Conservation (phyloP, 2,888 invertebrate species). For the Ischnura elegans region DNA sequence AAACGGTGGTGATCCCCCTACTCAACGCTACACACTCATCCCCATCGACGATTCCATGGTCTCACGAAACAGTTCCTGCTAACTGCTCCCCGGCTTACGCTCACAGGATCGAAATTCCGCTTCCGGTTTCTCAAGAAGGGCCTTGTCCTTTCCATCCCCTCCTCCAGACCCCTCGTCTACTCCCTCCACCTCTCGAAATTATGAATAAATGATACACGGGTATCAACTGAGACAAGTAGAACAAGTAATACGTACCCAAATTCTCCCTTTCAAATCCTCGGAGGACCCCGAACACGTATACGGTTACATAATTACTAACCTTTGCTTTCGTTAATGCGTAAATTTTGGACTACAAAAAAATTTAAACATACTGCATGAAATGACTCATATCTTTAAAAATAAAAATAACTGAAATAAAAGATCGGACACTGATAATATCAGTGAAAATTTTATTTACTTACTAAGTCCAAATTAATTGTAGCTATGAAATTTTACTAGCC, state of each 20-base stretch:
- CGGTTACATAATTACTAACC: too few species aligned
- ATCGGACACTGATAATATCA: too few species aligned
- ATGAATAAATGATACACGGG: background rate
- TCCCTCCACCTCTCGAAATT: background rate
- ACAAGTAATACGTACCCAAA: background rate
- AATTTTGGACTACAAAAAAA: too few species aligned
- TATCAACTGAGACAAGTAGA: background rate
- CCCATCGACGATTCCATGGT: background rate
- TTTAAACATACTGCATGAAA: too few species aligned
- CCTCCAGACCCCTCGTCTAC: background rate
- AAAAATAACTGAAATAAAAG: too few species aligned
- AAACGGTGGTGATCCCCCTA: background rate
- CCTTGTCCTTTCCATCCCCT: background rate
- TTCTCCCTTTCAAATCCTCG: background rate
- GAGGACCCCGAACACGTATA: too few species aligned
- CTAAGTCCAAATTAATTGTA: too few species aligned
- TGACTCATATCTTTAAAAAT: too few species aligned
- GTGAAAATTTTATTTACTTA: too few species aligned
- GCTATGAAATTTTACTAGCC: too few species aligned
- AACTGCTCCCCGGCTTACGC: background rate
- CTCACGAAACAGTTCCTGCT: background rate
- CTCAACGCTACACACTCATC: background rate
- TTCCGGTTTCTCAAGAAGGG: background rate
- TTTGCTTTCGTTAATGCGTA: too few species aligned
- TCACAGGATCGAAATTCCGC: background rate